phyloP scores from a whole-genome alignment of 2,113 vertebrate genomes.

The Tonatia bakeri region DNA sequence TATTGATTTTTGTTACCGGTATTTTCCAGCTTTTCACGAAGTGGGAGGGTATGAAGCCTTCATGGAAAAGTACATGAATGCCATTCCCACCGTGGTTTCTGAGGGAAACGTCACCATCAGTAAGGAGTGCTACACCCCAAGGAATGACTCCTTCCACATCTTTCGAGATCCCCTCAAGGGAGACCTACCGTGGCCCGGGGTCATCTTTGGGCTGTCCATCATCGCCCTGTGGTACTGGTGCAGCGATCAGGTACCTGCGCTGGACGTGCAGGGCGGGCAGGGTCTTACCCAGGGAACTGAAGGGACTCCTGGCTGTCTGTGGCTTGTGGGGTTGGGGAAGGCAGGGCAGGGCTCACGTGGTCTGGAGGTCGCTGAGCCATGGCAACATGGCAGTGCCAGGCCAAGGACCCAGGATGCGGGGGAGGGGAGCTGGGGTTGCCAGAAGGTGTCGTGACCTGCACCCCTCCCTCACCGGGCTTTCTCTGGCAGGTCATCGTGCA shows the following conservation, averaged over 20 bases:
- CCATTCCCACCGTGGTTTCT: slow-evolving; percentile 78
- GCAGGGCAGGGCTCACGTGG: not conserved
- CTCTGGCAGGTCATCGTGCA: slow-evolving; percentile 94
- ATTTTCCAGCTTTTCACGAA: slow-evolving; percentile 85
- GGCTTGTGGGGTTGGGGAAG: not conserved
- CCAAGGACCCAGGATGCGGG: not conserved
- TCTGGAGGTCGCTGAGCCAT: not conserved
- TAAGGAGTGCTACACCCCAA: slow-evolving; percentile 84
- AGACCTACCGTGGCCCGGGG: slow-evolving; percentile 94
- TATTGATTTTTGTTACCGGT: not conserved
- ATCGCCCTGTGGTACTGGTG: slow-evolving; percentile 96
- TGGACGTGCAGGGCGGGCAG: fast-evolving
- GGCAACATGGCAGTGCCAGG: not conserved
- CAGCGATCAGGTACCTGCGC: slow-evolving; percentile 90
- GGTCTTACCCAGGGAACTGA: fast-evolving
- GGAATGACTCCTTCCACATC: slow-evolving; percentile 89
- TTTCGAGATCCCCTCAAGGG: slow-evolving; percentile 87
- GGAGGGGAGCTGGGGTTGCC: not conserved
- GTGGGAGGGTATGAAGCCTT: slow-evolving; percentile 90
- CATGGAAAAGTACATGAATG: slow-evolving; percentile 86
- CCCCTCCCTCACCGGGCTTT: not conserved
- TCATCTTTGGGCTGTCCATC: slow-evolving; percentile 90
- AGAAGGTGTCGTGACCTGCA: not conserved
- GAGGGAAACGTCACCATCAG: slow-evolving; percentile 15
- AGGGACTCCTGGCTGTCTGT: not conserved